Evolutionary conservation across 2,113 vertebrate species (phyloP), one percentile per base, ranked within the genome.

Genomic region (Corythoichthys intestinalis): DNA sequence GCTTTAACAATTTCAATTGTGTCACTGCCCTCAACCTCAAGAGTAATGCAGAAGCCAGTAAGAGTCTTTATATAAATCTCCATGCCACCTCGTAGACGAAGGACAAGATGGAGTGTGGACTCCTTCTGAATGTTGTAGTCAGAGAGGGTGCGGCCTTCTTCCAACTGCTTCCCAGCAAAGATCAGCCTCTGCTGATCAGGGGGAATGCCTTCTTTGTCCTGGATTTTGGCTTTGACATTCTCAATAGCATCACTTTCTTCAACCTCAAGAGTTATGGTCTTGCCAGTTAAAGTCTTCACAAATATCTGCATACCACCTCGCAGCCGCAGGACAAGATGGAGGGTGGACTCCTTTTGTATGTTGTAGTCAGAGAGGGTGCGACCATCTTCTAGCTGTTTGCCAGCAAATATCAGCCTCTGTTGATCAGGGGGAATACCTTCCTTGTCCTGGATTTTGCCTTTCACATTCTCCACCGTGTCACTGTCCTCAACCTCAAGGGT

Each of bases 61-160:
- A 60, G 58, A 10, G 58, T 60, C 58, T 41, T 60, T 37, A 60
- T 37, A 60, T 39, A 60, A 37, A 60, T 60, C 37, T 60, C 37
- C 37, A 60, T 60, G 4, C 58, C 58, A n/a, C 58, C 58, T 41
- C 37, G 37, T 0, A 60, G 37, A 9, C 37, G 58, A 14, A 60
- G 7, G 37, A 60, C 58, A 60, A n/a, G 58, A n/a, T 60, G 58
- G 6, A 60, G 37, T 2, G 58, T 60, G 6, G 58, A 39, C 37
- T 60, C 58, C 20, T 39, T 60, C 12, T 60, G 58, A 39, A 60
- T 39, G 38, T 60, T 60, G 15, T 60, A 60, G 58, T 60, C 37
- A 4, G 58, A 60, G 7, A 60, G 14, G 15, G 58, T 60, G 37
- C 15, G 15, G 7, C 15, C 58, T 14, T 60, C 58, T 9, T 41